Percentiles rank a stretch among this genome's conserved stretches.
Evolutionary conservation across 2,113 vertebrate species (phyloP).

Genomic region (Trinectes maculatus): DNA sequence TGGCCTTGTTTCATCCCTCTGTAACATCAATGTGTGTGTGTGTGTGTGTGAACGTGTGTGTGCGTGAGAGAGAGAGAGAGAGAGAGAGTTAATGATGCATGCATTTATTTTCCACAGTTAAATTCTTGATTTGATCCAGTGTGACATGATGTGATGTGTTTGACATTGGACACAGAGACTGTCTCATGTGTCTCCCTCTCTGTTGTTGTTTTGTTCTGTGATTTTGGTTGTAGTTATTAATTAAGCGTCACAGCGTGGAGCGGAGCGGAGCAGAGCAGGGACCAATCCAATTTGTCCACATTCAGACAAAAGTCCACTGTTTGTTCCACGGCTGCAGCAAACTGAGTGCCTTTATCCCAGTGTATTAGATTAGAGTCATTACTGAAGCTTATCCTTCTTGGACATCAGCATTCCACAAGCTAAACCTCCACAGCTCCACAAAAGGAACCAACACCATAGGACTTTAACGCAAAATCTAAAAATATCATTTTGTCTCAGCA

Average conservation of each 20-base stretch:
- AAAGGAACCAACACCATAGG: conserved; percentile 45
- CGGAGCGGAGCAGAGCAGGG: conserved; percentile 21
- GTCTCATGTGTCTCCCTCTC: neutral
- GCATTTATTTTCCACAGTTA: conserved; percentile 48
- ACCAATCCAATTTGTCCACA: conserved; percentile 37
- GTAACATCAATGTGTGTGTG: neutral
- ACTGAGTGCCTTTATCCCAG: conserved; percentile 79
- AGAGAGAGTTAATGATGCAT: conserved; percentile 20
- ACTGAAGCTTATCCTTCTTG: conserved; percentile 17
- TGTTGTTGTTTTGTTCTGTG: neutral
- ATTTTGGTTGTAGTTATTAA: conserved; percentile 49
- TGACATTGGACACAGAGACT: conserved; percentile 12
- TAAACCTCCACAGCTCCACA: conserved; percentile 35
- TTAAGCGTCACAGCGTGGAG: conserved; percentile 45
- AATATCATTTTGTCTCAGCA: conserved; percentile 66
- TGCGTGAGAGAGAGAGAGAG: too few species aligned
- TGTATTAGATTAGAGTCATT: conserved; percentile 40
- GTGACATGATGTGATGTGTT: conserved; percentile 49
- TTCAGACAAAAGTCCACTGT: conserved; percentile 55
- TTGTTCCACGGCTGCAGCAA: conserved; percentile 57
- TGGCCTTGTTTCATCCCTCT: too few species aligned
- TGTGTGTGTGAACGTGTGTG: conserved; percentile 24
- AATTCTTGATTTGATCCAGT: conserved; percentile 42
- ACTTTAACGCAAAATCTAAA: conserved; percentile 45
- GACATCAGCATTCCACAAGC: conserved; percentile 67